phyloP scores from a whole-genome alignment of 64 coral and sea anemone genomes.

The Pocillopora verrucosa region DNA sequence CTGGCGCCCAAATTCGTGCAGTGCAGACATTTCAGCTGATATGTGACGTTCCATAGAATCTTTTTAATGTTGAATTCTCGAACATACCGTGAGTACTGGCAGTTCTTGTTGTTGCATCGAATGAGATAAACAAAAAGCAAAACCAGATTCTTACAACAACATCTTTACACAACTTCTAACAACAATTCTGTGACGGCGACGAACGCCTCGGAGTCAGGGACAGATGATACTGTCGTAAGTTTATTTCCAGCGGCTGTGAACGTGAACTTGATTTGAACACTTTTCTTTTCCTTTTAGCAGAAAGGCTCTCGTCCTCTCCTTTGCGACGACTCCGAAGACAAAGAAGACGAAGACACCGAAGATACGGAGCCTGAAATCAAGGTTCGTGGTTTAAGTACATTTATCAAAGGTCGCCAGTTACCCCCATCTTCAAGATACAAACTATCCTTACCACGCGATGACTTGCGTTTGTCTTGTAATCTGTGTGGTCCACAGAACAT shows the following conservation, averaged over 20 bases:
- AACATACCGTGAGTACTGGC: no score
- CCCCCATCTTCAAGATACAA: neutral
- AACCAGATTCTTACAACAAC: no score
- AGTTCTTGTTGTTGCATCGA: no score
- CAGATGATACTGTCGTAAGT: no score
- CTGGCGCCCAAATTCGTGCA: neutral
- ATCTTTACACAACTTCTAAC: no score
- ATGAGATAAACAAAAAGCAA: no score
- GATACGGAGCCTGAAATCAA: conserved; percentile 71
- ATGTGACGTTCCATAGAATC: neutral
- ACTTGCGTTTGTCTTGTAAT: neutral
- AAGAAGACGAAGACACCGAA: conserved; percentile 48
- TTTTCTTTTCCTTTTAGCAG: conserved; percentile 13
- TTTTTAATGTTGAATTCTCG: no score
- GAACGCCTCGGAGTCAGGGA: no score
- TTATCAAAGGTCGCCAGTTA: neutral
- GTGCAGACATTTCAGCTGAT: neutral
- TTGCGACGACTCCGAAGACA: conserved; percentile 58
- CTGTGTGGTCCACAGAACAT: no score
- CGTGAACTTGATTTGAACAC: no score
- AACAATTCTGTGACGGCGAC: no score
- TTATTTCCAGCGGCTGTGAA: no score
- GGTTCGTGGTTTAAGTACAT: conserved; percentile 3
- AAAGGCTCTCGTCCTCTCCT: conserved; percentile 62
- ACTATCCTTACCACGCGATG: neutral